Evolutionary conservation across 2,888 invertebrate genomes (phyloP).

Genomic region (Melitaea athalia): DNA sequence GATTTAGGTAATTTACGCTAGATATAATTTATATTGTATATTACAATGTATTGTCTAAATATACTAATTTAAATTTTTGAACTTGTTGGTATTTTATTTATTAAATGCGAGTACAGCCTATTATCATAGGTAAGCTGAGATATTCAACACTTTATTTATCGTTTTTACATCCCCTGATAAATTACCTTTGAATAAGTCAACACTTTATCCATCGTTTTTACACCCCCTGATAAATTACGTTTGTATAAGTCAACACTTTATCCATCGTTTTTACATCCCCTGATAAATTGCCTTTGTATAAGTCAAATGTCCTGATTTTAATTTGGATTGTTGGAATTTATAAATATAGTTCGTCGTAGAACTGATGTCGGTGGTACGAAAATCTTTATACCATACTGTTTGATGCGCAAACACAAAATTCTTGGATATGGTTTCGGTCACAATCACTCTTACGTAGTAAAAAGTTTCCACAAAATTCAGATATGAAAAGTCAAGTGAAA

Average conservation of each 20-base stretch:
- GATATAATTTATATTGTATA: not conserved
- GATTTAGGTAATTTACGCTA: too few relatives aligned
- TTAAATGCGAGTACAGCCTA: not conserved
- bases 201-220: too few relatives aligned
- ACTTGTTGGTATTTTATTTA: not conserved
- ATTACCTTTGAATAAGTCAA: conserved; percentile 33
- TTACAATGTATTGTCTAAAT: not conserved
- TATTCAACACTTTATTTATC: too few relatives aligned
- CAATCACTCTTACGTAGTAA: conserved; percentile 52
- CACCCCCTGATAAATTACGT: too few relatives aligned
- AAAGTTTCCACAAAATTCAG: conserved; percentile 51
- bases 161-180: too few relatives aligned
- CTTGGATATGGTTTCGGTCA: conserved; percentile 48
- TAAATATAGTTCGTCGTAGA: conserved; percentile 45
- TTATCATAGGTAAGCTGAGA: too few relatives aligned
- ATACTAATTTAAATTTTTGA: not conserved
- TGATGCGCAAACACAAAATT: conserved; percentile 49
- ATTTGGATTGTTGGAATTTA: conserved; percentile 45
- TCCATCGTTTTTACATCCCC: conserved; percentile 45
- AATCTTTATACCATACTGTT: conserved; percentile 49
- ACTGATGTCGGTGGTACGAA: conserved; percentile 50
- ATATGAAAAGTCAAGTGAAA: conserved; percentile 53
- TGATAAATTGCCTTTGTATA: conserved; percentile 39
- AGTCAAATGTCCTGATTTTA: conserved; percentile 47
- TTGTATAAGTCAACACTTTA: conserved; percentile 44